These are phyloP conservation scores for Rhynchotus rufescens DNA, from an alignment of 2,797 vertebrate genomes.

Conservation along the genomic window DNA sequence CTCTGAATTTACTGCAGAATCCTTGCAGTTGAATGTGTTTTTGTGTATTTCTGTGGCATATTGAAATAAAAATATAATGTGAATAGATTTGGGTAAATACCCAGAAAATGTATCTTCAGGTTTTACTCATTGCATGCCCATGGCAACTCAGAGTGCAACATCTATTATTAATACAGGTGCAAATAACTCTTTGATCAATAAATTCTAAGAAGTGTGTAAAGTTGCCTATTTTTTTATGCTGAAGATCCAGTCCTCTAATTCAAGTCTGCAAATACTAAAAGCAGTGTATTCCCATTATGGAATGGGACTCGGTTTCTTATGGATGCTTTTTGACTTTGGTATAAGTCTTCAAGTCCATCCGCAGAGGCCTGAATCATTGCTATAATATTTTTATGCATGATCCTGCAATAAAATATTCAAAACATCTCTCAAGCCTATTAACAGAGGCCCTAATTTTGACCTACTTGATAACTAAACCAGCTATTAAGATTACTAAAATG, in stretches of 20 bases:
- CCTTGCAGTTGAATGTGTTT: not conserved
- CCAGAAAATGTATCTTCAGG: not conserved
- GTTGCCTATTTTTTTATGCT: not conserved
- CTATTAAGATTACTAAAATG: slow-evolving; percentile 27
- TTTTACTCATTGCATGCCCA: not conserved
- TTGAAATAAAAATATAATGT: not conserved
- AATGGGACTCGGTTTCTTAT: not conserved
- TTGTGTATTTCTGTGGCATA: not conserved
- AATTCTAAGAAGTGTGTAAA: not conserved
- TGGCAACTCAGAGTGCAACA: not conserved
- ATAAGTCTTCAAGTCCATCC: not conserved
- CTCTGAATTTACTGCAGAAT: not conserved
- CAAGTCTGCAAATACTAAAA: not conserved
- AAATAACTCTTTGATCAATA: not conserved
- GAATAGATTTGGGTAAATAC: not conserved
- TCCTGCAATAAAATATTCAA: not conserved
- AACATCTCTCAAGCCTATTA: not conserved
- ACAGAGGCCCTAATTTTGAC: not conserved
- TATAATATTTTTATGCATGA: not conserved
- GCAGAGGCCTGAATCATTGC: not conserved
- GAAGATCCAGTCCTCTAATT: not conserved
- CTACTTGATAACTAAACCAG: not conserved
- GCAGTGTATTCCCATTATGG: not conserved
- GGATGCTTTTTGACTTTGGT: not conserved
- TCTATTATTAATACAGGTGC: not conserved